Conservation (phyloP, 2,888 invertebrate species). For the Zygothrica quintamaculata region DNA sequence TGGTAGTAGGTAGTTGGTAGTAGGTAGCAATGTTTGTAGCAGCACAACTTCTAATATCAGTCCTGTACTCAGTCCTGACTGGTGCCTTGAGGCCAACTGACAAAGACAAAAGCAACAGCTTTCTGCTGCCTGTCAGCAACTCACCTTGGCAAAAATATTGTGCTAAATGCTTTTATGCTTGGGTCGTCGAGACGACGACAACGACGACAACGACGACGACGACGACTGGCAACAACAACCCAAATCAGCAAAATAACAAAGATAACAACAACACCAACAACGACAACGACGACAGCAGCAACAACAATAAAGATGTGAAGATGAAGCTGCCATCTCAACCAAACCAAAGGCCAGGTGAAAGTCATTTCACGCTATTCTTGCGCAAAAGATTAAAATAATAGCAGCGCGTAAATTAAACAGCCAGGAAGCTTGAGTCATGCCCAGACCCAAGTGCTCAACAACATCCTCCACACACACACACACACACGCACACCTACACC, state of each 20-base stretch:
- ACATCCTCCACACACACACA: not conserved
- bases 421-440: constrained; percentile 24
- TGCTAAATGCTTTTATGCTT: constrained; percentile 72
- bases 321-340: constrained; percentile 6
- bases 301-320: constrained; percentile 15
- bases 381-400: constrained; percentile 82
- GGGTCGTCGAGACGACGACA: constrained; percentile 29
- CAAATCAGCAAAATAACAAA: no score
- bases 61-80: not conserved
- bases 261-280: constrained; percentile 1
- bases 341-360: constrained; percentile 74
- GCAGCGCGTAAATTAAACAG: constrained; percentile 81
- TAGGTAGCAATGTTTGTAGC: no score
- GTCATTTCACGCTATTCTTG: constrained; percentile 81
- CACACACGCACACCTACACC: not conserved
- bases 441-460: not conserved
- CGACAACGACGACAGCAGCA: constrained; percentile 2
- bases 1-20: no score
- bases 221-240: not conserved
- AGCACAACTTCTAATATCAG: constrained; percentile 10
- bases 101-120: constrained; percentile 47
- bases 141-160: constrained; percentile 40
- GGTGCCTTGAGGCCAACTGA: constrained; percentile 53
- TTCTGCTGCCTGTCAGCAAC: constrained; percentile 57
- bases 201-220: constrained; percentile 3